These are phyloP conservation scores for Armadillidium nasatum DNA, from an alignment of 1,140 invertebrate genomes.

Conservation along the genomic window DNA sequence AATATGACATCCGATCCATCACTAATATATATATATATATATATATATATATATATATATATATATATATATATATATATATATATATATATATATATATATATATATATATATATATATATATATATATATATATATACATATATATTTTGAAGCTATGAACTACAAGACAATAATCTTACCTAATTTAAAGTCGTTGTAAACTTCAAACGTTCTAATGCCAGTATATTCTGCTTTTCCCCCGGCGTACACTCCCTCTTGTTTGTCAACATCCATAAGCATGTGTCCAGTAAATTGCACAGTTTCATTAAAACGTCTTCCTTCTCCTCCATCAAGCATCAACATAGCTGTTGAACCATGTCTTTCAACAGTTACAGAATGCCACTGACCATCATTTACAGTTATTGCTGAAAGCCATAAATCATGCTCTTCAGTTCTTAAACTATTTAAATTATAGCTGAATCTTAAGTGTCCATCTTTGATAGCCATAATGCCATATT, in stretches of 20 bases:
- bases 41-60: too few relatives aligned
- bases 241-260: conserved; percentile 89
- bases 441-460: conserved; percentile 83
- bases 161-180: conserved; percentile 38
- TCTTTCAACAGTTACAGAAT: conserved; percentile 72
- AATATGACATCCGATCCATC: too few relatives aligned
- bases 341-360: conserved; percentile 91
- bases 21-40: conserved; percentile 13
- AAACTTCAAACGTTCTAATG: conserved; percentile 84
- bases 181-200: conserved; percentile 92
- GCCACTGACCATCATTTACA: conserved; percentile 96
- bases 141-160: too few relatives aligned
- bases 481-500: conserved; percentile 90
- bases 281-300: conserved; percentile 86
- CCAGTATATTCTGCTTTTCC: conserved; percentile 93
- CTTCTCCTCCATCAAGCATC: conserved; percentile 91
- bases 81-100: too few relatives aligned
- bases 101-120: too few relatives aligned
- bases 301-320: conserved; percentile 87
- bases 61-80: too few relatives aligned
- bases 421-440: conserved; percentile 79
- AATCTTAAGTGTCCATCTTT: conserved; percentile 85
- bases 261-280: conserved; percentile 85
- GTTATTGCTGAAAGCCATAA: conserved; percentile 83
- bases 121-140: too few relatives aligned